phyloP scores from a whole-genome alignment of 2,888 invertebrate species.

The Caenorhabditis doughertyi region DNA sequence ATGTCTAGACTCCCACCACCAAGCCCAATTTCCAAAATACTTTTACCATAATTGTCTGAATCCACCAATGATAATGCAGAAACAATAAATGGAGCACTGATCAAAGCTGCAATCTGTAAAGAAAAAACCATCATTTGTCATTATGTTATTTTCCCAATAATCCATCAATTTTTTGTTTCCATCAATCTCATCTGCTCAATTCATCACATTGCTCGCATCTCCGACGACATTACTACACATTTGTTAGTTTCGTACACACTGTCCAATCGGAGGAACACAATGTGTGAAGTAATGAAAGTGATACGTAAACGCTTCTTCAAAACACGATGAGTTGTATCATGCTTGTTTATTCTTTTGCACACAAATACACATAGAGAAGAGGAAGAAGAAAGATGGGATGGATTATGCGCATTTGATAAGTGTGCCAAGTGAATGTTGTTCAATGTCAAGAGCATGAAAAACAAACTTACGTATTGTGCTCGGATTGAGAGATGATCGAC shows the following conservation, averaged over 20 bases:
- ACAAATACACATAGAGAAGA: conserved; percentile 20
- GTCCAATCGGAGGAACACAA: conserved; percentile 24
- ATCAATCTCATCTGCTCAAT: conserved; percentile 22
- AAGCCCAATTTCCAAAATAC: conserved; percentile 72
- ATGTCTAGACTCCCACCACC: conserved; percentile 80
- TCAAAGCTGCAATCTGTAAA: conserved; percentile 67
- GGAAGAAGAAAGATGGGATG: conserved; percentile 14
- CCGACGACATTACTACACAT: conserved; percentile 37
- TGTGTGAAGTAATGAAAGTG: conserved; percentile 59
- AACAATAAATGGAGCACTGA: conserved; percentile 66
- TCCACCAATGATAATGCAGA: conserved; percentile 61
- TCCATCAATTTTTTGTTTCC: conserved; percentile 2
- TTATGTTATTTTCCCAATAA: background rate
- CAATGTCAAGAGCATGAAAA: conserved; percentile 39
- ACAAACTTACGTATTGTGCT: conserved; percentile 69
- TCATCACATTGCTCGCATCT: conserved; percentile 36
- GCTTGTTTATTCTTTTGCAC: conserved; percentile 43
- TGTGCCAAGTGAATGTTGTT: conserved; percentile 34
- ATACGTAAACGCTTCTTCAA: conserved; percentile 40
- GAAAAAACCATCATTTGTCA: background rate
- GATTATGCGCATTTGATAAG: conserved; percentile 56
- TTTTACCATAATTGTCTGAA: conserved; percentile 51
- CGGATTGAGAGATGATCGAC: conserved; percentile 62
- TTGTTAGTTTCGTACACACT: conserved; percentile 30
- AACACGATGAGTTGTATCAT: conserved; percentile 47